A percentile compares a stretch with the other conserved stretches of the same genome.
phyloP scores from a whole-genome alignment of 2,113 vertebrate genomes.

The human region GRCh38 chr3:29991501-29992000 shows the following conservation, averaged over 20 bases:
- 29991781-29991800: background rate
- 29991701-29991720: background rate
- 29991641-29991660: background rate
- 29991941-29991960: background rate
- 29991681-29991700: background rate
- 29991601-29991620: background rate
- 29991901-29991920: background rate
- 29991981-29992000: background rate
- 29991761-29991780: background rate
- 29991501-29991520: background rate
- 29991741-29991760: background rate
- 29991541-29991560: background rate
- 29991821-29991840: background rate
- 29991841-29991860: background rate
- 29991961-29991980: background rate
- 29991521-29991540: background rate
- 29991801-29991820: background rate
- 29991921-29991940: background rate
- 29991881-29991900: background rate
- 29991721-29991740: background rate
- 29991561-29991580: background rate
- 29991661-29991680: background rate
- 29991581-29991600: background rate
- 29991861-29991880: background rate
- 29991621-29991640: background rate